Conservation (phyloP, 2,797 vertebrate genomes). For the Microctenopoma lineatum region DNA sequence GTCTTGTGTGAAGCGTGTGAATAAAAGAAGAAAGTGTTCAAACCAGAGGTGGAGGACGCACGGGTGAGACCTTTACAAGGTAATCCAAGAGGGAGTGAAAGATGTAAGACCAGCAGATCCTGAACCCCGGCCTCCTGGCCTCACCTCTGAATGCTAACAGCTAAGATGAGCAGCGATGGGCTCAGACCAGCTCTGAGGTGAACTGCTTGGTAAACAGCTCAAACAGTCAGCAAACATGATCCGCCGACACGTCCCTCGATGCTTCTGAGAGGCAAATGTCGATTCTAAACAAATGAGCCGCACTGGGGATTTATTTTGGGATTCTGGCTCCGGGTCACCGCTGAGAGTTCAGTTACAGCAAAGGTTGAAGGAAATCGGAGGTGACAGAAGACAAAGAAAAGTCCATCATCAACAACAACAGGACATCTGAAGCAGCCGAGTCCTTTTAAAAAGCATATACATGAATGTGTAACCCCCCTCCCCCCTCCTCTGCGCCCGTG, state of each 20-base stretch:
- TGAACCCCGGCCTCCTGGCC: too few species aligned
- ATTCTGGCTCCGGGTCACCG: conserved; percentile 28
- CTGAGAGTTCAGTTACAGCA: conserved; percentile 17
- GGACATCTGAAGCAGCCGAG: neutral
- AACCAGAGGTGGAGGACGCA: neutral
- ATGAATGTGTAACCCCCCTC: too few species aligned
- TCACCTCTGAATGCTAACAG: too few species aligned
- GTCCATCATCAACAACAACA: conserved; percentile 10
- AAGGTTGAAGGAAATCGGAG: conserved; percentile 34
- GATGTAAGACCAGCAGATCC: neutral
- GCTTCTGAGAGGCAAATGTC: conserved; percentile 20
- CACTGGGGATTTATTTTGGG: conserved; percentile 31
- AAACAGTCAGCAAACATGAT: neutral
- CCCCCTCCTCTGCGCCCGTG: neutral
- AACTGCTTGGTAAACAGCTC: neutral
- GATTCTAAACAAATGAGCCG: conserved; percentile 26
- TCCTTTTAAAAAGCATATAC: neutral
- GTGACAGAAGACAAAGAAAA: conserved; percentile 23
- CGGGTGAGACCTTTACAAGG: neutral
- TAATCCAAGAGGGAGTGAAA: neutral
- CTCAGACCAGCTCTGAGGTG: too few species aligned
- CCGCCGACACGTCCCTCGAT: conserved; percentile 2
- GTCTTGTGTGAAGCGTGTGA: neutral
- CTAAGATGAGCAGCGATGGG: too few species aligned
- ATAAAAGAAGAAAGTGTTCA: neutral